phyloP scores from a whole-genome alignment of 2,113 vertebrate species.

The Heliornis fulica region DNA sequence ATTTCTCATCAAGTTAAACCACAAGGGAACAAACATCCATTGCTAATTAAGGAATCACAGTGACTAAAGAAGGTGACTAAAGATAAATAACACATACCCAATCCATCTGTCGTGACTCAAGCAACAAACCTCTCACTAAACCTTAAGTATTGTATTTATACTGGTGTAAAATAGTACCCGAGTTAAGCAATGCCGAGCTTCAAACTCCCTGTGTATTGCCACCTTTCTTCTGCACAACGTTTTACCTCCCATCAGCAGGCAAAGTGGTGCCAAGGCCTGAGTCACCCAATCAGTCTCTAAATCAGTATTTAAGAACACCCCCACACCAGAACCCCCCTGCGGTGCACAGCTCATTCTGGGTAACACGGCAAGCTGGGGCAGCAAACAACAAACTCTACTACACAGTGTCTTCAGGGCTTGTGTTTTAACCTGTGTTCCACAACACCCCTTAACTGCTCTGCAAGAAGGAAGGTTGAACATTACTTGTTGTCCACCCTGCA shows the following conservation, averaged over 20 bases:
- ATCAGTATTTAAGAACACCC: not conserved
- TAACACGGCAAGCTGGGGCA: not conserved
- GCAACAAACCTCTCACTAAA: not conserved
- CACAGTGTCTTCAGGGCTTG: not conserved
- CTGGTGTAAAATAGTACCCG: not conserved
- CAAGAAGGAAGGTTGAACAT: not conserved
- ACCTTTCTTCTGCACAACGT: not conserved
- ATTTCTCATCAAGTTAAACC: not conserved
- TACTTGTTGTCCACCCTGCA: not conserved
- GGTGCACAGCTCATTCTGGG: not conserved
- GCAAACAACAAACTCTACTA: not conserved
- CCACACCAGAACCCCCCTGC: not conserved
- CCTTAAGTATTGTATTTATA: fast-evolving
- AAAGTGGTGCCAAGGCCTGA: not conserved
- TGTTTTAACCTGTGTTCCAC: not conserved
- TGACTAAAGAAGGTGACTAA: not conserved
- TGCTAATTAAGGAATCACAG: not conserved
- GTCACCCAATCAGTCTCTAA: not conserved
- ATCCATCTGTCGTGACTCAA: not conserved
- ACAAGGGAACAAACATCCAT: not conserved
- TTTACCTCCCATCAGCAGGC: not conserved
- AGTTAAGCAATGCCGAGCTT: not conserved
- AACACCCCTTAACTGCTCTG: not conserved
- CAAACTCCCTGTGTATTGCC: not conserved
- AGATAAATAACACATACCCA: not conserved